These are phyloP conservation scores for Diorhabda elongata DNA, from an alignment of 1,140 invertebrate genomes.

Conservation along the genomic window DNA sequence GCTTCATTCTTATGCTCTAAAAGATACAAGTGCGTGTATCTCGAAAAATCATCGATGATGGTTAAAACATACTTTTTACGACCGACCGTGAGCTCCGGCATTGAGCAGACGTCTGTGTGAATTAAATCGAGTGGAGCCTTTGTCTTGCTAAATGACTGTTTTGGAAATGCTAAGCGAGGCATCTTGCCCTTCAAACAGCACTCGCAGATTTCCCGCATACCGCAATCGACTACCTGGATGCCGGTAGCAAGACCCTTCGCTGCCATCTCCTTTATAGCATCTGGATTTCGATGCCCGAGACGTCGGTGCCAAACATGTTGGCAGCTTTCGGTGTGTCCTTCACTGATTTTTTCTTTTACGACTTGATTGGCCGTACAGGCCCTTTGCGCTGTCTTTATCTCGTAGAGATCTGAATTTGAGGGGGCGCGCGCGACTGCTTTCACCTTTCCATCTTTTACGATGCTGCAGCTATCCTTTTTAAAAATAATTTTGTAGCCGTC, in stretches of 20 bases:
- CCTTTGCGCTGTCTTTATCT: no score
- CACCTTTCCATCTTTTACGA: no score
- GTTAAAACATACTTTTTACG: conserved; percentile 42
- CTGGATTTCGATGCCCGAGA: conserved; percentile 25
- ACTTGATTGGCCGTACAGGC: no score
- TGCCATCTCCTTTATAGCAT: conserved; percentile 22
- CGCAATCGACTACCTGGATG: conserved; percentile 11
- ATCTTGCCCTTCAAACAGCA: conserved; percentile 29
- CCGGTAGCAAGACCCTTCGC: conserved; percentile 20
- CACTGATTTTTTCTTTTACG: not conserved
- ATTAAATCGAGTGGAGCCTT: conserved; percentile 27
- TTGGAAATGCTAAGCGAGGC: conserved; percentile 21
- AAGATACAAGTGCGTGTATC: conserved; percentile 40
- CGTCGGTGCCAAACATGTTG: conserved; percentile 27
- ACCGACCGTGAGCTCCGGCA: conserved; percentile 25
- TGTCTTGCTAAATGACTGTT: not conserved
- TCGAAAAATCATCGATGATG: conserved; percentile 45
- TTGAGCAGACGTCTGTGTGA: conserved; percentile 26
- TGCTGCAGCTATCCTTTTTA: no score
- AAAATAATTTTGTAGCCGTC: no score
- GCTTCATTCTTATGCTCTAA: conserved; percentile 40
- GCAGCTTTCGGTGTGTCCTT: conserved; percentile 1
- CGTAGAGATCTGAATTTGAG: no score
- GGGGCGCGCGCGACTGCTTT: no score
- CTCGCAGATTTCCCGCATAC: conserved; percentile 18